These are phyloP conservation scores for Protonemura montana DNA, from an alignment of 2,888 invertebrate species.

Conservation along the genomic window DNA sequence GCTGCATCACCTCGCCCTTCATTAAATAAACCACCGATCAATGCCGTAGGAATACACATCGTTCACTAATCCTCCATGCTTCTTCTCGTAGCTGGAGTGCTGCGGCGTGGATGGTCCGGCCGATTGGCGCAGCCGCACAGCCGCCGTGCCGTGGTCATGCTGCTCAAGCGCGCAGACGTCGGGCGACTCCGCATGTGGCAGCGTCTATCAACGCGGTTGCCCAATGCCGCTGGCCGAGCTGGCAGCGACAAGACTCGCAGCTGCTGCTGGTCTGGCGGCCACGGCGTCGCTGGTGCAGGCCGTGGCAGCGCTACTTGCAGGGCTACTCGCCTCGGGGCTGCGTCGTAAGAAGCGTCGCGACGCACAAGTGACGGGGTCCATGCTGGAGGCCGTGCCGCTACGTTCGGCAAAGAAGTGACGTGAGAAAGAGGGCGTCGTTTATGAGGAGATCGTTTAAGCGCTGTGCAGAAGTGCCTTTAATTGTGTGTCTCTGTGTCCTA, in stretches of 20 bases:
- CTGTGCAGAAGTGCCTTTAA: neutral
- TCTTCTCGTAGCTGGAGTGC: slow-evolving; percentile 13
- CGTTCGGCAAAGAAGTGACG: neutral
- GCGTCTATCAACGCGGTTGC: slow-evolving; percentile 29
- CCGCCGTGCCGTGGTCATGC: slow-evolving; percentile 34
- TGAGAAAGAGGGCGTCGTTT: neutral
- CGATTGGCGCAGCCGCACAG: slow-evolving; percentile 15
- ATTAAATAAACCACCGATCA: neutral
- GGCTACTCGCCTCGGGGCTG: neutral
- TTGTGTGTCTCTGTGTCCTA: neutral
- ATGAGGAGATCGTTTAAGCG: too few relatives aligned
- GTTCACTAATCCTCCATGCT: neutral
- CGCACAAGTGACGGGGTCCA: neutral
- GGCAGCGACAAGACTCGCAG: neutral
- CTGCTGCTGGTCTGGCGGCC: neutral
- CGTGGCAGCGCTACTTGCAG: neutral
- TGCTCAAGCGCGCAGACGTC: neutral
- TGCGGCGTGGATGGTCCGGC: slow-evolving; percentile 28
- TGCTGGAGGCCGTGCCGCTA: neutral
- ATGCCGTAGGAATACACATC: too few relatives aligned
- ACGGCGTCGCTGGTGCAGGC: slow-evolving; percentile 21
- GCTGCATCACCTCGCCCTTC: too few relatives aligned
- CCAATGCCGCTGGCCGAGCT: neutral
- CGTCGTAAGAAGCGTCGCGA: neutral
- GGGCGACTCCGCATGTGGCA: neutral